These are phyloP conservation scores for Hippocampus mohnikei DNA, from an alignment of 2,113 vertebrate species.

Conservation along the genomic window DNA sequence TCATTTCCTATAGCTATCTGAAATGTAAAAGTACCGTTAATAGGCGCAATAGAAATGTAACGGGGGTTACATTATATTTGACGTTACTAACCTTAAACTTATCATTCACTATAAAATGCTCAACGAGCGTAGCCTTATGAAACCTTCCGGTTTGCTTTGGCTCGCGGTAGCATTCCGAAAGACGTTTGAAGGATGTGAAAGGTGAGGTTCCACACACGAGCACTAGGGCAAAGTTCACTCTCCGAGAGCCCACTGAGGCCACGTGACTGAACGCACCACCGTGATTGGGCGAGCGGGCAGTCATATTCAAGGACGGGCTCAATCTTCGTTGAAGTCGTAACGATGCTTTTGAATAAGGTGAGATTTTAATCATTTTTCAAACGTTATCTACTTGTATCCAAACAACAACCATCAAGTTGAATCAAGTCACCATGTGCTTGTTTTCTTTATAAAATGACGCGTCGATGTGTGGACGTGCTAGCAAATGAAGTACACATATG, in stretches of 20 bases:
- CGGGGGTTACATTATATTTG: no score
- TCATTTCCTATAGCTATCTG: no score
- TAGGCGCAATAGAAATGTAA: no score
- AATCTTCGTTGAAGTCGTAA: rapidly evolving
- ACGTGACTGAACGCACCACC: conserved; percentile 16
- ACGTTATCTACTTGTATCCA: neutral
- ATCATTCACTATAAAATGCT: no score
- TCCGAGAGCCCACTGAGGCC: neutral
- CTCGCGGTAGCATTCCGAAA: neutral
- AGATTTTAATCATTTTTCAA: rapidly evolving
- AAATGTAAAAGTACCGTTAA: no score
- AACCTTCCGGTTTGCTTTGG: neutral
- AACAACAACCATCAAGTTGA: neutral
- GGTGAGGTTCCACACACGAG: neutral
- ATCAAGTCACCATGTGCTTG: rapidly evolving
- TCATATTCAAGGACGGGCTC: neutral
- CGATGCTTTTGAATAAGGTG: conserved; percentile 64
- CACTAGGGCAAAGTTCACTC: conserved; percentile 41
- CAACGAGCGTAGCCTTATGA: neutral
- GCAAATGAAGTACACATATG: neutral
- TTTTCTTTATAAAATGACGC: no score
- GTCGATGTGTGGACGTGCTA: no score
- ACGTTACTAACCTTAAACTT: no score
- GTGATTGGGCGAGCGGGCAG: conserved; percentile 40
- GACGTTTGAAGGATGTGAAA: neutral